These are phyloP conservation scores for Ooceraea biroi DNA, from an alignment of 1,140 invertebrate genomes.

Conservation along the genomic window DNA sequence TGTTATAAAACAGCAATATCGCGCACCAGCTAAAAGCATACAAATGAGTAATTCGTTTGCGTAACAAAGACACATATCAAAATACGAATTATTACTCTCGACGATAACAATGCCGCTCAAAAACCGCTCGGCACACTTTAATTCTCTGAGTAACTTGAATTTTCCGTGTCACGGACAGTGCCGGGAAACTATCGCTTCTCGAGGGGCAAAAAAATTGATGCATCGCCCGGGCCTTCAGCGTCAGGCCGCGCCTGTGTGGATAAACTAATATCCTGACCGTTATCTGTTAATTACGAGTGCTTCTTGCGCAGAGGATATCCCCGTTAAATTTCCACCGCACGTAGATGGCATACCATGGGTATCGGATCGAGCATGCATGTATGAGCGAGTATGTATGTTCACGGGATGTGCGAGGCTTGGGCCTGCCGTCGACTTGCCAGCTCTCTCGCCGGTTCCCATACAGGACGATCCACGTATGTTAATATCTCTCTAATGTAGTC, in stretches of 20 bases:
- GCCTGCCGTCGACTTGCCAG: neutral
- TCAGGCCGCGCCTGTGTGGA: constrained; percentile 20
- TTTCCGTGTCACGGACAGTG: constrained; percentile 11
- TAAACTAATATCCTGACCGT: constrained; percentile 67
- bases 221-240: constrained; percentile 41
- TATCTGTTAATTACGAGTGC: constrained; percentile 73
- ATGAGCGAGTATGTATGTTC: neutral
- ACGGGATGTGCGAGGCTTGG: neutral
- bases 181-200: neutral
- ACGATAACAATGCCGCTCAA: neutral
- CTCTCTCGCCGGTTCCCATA: constrained; percentile 4
- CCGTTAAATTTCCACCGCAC: constrained; percentile 67
- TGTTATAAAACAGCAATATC: neutral
- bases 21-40: neutral
- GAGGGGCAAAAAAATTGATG: constrained; percentile 24
- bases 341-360: constrained; percentile 31
- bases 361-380: neutral
- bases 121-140: too few relatives aligned
- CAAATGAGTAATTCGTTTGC: constrained; percentile 24
- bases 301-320: constrained; percentile 66
- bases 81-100: neutral
- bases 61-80: neutral
- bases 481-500: constrained; percentile 65
- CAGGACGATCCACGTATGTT: constrained; percentile 52
- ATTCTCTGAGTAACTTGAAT: too few relatives aligned